Conservation (phyloP, 1,140 invertebrate genomes). For the Colletes gigas region DNA sequence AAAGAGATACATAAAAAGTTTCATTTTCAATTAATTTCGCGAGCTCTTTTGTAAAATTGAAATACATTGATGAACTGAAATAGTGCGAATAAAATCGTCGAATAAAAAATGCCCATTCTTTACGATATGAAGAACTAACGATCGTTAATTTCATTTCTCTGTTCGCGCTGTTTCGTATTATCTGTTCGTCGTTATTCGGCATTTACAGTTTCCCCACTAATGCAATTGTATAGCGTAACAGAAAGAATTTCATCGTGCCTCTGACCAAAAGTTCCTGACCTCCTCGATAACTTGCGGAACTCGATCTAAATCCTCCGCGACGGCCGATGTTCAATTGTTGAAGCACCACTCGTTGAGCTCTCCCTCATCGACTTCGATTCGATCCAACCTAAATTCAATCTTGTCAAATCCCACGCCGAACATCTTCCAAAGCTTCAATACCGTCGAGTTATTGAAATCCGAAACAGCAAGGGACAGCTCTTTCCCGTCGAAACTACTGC, state of each 20-base stretch:
- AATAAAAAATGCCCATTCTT: no score
- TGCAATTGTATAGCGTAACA: not conserved
- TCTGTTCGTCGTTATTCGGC: no score
- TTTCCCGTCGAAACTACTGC: no score
- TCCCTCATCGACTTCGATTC: not conserved
- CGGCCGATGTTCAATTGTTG: not conserved
- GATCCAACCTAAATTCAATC: slow-evolving; percentile 9
- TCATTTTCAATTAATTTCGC: no score
- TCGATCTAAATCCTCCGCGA: not conserved
- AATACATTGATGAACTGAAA: no score
- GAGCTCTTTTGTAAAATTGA: no score
- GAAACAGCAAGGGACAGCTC: not conserved
- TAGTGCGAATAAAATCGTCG: no score
- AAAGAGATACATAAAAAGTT: no score
- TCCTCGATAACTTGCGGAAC: not conserved
- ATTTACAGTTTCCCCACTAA: not conserved
- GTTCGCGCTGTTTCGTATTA: no score
- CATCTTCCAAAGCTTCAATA: not conserved
- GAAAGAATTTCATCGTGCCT: not conserved
- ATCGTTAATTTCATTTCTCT: no score
- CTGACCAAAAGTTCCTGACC: not conserved
- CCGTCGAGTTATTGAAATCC: slow-evolving; percentile 4
- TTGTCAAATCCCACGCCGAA: not conserved
- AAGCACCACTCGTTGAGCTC: not conserved
- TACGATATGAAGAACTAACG: no score